Evolutionary conservation across 2,888 invertebrate species (phyloP).

Genomic region (Sphinx pinastri): DNA sequence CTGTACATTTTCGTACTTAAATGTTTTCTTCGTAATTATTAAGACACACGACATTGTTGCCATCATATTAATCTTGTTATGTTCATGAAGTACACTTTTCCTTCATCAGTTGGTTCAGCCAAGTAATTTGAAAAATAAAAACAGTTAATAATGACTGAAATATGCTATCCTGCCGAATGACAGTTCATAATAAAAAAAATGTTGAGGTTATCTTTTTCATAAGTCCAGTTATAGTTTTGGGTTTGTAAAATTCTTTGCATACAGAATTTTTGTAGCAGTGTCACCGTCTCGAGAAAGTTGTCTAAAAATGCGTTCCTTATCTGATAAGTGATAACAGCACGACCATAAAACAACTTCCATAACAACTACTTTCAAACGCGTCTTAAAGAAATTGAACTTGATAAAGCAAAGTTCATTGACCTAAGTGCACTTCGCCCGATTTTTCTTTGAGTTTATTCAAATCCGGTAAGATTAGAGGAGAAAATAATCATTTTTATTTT

Average conservation of each 20-base stretch:
- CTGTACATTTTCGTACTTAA: too few relatives aligned
- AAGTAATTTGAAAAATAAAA: too few relatives aligned
- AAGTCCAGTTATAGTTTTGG: not conserved
- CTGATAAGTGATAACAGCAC: slow-evolving; percentile 12
- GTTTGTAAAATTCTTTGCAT: not conserved
- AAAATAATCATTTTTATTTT: too few relatives aligned
- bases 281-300: slow-evolving; percentile 6
- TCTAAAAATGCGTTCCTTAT: not conserved
- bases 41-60: too few relatives aligned
- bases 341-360: slow-evolving; percentile 18
- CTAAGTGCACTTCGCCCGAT: not conserved
- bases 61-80: too few relatives aligned
- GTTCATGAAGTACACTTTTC: too few relatives aligned
- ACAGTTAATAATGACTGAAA: too few relatives aligned
- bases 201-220: too few relatives aligned
- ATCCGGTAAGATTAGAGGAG: too few relatives aligned
- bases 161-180: not conserved
- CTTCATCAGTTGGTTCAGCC: too few relatives aligned
- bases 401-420: slow-evolving; percentile 9
- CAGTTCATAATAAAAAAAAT: not conserved
- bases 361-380: slow-evolving; percentile 18
- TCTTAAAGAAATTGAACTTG: slow-evolving; percentile 18
- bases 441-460: too few relatives aligned
- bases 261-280: not conserved
- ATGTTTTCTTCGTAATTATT: too few relatives aligned